Evolutionary conservation across 2,113 vertebrate genomes (phyloP).

Genomic region (Dipodomys spectabilis): DNA sequence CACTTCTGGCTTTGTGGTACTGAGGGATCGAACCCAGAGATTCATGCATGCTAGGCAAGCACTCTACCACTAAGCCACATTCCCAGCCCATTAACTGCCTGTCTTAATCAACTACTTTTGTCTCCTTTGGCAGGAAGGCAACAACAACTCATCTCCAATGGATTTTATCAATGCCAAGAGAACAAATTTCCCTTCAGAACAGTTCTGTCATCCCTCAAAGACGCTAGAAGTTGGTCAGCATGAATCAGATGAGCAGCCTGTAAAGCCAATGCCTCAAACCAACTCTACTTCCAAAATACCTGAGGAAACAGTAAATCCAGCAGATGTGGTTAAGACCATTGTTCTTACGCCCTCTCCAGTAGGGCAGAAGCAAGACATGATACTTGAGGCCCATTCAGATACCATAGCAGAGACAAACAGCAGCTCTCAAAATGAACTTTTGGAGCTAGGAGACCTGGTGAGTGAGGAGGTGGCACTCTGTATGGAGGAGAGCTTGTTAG

Average conservation of each 20-base stretch:
- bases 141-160: neutral
- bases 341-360: neutral
- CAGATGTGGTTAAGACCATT: constrained; percentile 5
- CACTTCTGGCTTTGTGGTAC: too few species aligned
- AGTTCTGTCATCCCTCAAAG: constrained; percentile 10
- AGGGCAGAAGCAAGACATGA: constrained; percentile 46
- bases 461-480: neutral
- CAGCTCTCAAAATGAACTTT: constrained; percentile 47
- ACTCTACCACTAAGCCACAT: too few species aligned
- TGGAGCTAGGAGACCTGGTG: neutral
- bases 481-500: constrained; percentile 49
- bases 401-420: neutral
- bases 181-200: constrained; percentile 57
- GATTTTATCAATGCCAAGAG: constrained; percentile 43
- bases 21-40: too few species aligned
- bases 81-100: neutral
- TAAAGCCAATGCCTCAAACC: constrained; percentile 41
- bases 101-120: constrained; percentile 46
- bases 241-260: constrained; percentile 40
- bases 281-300: constrained; percentile 43
- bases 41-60: too few species aligned
- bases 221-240: constrained; percentile 41
- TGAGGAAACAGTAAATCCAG: neutral
- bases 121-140: constrained; percentile 68
- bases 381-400: neutral